phyloP scores from a whole-genome alignment of 1,140 invertebrate genomes.

The Pseudomyrmex pallidus region DNA sequence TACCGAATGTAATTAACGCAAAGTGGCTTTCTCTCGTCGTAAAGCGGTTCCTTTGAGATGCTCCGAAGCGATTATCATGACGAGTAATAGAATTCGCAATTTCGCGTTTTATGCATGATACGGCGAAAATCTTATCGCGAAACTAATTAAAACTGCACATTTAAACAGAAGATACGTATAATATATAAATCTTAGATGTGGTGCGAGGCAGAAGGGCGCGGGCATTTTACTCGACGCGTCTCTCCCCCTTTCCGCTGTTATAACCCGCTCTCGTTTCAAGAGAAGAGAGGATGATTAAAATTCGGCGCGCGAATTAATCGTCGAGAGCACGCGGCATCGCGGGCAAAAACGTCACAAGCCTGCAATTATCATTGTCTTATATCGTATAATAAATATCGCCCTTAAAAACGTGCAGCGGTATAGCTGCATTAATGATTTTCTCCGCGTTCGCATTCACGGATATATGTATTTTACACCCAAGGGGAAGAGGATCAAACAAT shows the following conservation, averaged over 20 bases:
- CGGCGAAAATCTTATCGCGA: conserved; percentile 15
- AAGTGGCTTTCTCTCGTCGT: neutral
- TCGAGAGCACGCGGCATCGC: neutral
- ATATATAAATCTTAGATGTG: no score
- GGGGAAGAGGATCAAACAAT: no score
- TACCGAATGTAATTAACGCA: conserved; percentile 36
- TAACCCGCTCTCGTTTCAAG: neutral
- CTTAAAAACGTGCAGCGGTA: neutral
- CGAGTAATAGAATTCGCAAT: neutral
- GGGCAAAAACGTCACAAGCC: neutral
- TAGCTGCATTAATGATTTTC: conserved; percentile 9
- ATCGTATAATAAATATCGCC: neutral
- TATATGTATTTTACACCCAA: no score
- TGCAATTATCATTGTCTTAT: conserved; percentile 19
- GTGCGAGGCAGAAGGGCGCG: neutral
- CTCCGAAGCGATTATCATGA: conserved; percentile 1
- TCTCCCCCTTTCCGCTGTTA: neutral
- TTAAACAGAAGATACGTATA: neutral
- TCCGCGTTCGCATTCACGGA: neutral
- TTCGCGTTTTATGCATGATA: neutral
- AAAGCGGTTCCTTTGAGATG: neutral
- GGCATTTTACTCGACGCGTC: neutral
- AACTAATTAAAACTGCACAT: conserved; percentile 44
- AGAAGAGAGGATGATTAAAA: conserved; percentile 27
- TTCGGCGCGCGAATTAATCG: conserved; percentile 15